These are phyloP conservation scores for Caenorhabditis tropicalis DNA, from an alignment of 1,140 invertebrate genomes.

Conservation along the genomic window DNA sequence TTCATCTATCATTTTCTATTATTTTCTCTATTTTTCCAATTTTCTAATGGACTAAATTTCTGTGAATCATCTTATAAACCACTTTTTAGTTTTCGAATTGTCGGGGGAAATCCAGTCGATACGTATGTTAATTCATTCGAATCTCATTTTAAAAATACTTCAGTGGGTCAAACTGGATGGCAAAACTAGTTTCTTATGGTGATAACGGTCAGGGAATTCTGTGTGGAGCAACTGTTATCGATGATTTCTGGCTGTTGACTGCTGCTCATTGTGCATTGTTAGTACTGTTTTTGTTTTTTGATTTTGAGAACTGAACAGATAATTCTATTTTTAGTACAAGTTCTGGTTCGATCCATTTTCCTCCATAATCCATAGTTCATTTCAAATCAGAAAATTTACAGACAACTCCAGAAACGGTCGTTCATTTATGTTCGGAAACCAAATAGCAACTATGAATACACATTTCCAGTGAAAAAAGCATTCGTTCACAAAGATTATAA, in stretches of 20 bases:
- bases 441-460: neutral
- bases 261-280: slow-evolving; percentile 15
- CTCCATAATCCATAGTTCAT: too few species aligned
- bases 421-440: neutral
- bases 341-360: too few species aligned
- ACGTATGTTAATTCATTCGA: neutral
- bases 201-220: neutral
- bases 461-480: neutral
- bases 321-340: too few species aligned
- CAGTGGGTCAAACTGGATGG: slow-evolving; percentile 14
- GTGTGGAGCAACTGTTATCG: slow-evolving; percentile 9
- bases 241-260: neutral
- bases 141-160: neutral
- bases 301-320: too few species aligned
- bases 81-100: slow-evolving; percentile 12
- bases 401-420: neutral
- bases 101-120: neutral
- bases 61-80: neutral
- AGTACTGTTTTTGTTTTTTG: neutral
- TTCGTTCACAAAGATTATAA: neutral
- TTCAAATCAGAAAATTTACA: too few species aligned
- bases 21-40: neutral
- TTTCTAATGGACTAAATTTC: neutral
- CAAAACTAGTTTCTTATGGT: slow-evolving; percentile 6
- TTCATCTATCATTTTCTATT: neutral